A percentile compares a stretch with the other conserved stretches of the same genome.
phyloP scores from a whole-genome alignment of 2,797 vertebrate genomes.

The Valencia hispanica region DNA sequence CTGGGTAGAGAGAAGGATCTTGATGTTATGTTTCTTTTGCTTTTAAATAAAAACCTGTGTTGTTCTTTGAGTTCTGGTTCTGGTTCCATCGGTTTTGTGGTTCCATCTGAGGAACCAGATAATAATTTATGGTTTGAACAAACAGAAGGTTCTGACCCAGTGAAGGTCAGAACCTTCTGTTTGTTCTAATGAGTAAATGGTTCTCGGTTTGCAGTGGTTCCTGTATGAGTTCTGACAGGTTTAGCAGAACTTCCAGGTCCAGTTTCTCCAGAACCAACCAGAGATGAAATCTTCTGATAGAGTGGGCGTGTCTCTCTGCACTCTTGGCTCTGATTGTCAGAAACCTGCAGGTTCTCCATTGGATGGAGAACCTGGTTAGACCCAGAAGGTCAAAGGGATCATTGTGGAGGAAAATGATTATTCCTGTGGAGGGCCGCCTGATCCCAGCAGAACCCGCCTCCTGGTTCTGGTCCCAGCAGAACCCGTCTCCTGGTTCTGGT shows the following conservation, averaged over 20 bases:
- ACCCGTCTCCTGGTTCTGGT: no score
- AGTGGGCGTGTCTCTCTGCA: not conserved
- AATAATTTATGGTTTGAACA: not conserved
- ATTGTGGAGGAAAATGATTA: conserved; percentile 38
- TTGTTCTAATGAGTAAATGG: no score
- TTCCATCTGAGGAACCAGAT: not conserved
- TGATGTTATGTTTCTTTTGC: not conserved
- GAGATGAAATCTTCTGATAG: not conserved
- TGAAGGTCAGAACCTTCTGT: not conserved
- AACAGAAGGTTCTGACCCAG: not conserved
- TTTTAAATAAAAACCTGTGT: not conserved
- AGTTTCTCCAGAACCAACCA: not conserved
- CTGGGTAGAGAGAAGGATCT: not conserved
- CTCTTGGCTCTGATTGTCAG: not conserved
- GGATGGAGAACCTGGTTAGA: no score
- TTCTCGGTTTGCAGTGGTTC: not conserved
- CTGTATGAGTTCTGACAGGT: not conserved
- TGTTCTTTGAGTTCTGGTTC: not conserved
- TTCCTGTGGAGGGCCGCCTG: conserved; percentile 16
- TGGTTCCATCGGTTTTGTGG: not conserved
- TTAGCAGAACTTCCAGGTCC: not conserved
- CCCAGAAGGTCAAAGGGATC: conserved; percentile 11
- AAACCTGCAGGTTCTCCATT: not conserved
- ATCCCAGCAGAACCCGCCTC: conserved; percentile 48
- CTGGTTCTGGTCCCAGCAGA: no score